Base-by-base conservation (phyloP, 2,888 invertebrate species). In the Cremastinae sp. region DNA sequence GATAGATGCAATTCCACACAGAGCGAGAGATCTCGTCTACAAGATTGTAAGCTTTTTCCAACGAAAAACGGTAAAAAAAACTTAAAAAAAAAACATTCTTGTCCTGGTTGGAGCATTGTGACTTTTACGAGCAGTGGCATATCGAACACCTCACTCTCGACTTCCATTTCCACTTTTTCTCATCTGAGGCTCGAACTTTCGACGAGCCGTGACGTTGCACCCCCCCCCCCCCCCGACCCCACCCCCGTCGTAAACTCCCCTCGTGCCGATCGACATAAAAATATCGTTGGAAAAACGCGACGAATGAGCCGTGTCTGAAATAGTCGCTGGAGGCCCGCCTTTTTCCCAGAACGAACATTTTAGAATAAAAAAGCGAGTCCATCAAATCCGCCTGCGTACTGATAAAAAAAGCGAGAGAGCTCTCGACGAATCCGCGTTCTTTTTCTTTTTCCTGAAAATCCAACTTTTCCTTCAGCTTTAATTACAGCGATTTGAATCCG, bases 71-170 rank as follows among this genome's bases (percentile, higher is more conserved):
- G 28, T 28, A 28, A 2, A 5, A 5, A 28, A 28, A 28, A 28
- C 28, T 28, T 2, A 28, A 51, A 64, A 64, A 74, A 65, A 70
- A 70, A 53, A 37, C 16, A 14, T 58, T 12, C 10, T 20, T 47
- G 51, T 51, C 43, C 47, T 43, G 37, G 12, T 51, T 28, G 28
- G 28, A 51, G 12, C 55, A 8, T 41, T 14, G 41, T 58, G 59
- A 69, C 51, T 70, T 69, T 74, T 70, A 64, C 69, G 64, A 58
- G 69, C 39, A 51, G 35, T 37, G 18, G 9, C 14, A 45, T 43
- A 28, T 41, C 22, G 37, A 35, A 47, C 22, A 47, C 55, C 49
- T 35, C 9, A 8, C 35, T 5, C 45, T n/a, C 20, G 1, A 14
- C 20, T 14, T 43, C 39, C 4, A 5, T 20, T 12, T 14, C 18